Base-by-base conservation (phyloP, 2,888 invertebrate species). In the Eupsilia transversa region DNA sequence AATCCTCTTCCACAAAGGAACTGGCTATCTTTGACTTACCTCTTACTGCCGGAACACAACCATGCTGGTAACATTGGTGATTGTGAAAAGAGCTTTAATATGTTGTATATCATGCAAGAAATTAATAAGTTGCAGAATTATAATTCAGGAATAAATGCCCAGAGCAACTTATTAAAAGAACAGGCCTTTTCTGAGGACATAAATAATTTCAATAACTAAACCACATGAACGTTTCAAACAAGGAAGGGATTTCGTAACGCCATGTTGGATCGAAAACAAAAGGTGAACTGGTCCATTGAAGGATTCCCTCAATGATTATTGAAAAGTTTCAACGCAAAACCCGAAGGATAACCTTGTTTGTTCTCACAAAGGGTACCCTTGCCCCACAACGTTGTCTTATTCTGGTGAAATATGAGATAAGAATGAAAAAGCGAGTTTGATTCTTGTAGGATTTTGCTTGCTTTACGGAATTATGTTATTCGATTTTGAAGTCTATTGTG, bases 251-350 rank as follows among this genome's bases (percentile, higher is more conserved):
- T 84, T 66, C 59, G n/a, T 59, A 64, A 72, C 71, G 65, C 74
- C 72, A 86, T 74, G 77, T 83, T 78, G 72, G 77, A 86, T 80
- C 78, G 73, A 83, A 84, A 91, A 91, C 89, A 88, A 90, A 90
- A 90, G 87, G 88, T 89, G 87, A 89, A 85, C 84, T 84, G 85
- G 90, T 90, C 89, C 87, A 90, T 84, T 92, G 89, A 92, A 93
- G 94, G 93, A 94, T 94, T 94, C 87, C 85, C 89, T 89, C 90
- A 93, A 94, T 94, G 94, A 93, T 94, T 93, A 95, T 95, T 94
- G 94, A 94, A 94, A 94, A 94, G 88, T 93, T 93, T 89, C 87
- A 82, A 82, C 82, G 78, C 82, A 82, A 90, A 91, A 87, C 80
- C 91, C 89, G 59, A 46, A 66, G 86, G 89, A 89, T 91, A 91